A percentile compares a stretch with the other conserved stretches of the same genome.
Evolutionary conservation across 2,113 vertebrate species (phyloP).

Genomic region (Zosterops japonicus): DNA sequence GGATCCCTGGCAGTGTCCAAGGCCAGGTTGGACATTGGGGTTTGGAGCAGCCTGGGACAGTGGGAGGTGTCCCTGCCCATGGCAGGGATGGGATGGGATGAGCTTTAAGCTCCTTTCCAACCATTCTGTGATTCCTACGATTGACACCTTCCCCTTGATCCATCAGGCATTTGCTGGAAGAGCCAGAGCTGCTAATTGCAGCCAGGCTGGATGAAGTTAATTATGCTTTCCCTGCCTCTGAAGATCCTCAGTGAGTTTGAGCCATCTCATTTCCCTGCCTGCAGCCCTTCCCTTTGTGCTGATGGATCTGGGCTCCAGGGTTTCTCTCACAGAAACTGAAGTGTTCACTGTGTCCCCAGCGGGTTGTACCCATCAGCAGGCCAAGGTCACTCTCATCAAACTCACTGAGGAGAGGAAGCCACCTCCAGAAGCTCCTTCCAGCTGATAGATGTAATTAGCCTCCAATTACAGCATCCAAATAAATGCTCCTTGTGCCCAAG

Average conservation of each 20-base stretch:
- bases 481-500: neutral
- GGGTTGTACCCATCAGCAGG: neutral
- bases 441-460: neutral
- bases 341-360: neutral
- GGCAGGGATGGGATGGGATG: neutral
- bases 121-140: neutral
- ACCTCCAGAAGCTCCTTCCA: neutral
- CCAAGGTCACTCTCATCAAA: neutral
- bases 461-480: neutral
- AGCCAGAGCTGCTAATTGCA: neutral
- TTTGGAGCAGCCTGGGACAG: neutral
- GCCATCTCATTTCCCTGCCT: neutral
- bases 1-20: neutral
- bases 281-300: neutral
- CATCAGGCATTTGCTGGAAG: neutral
- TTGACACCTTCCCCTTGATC: neutral
- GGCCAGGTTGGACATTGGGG: rapidly evolving
- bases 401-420: neutral
- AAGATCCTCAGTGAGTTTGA: neutral
- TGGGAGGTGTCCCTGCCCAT: neutral
- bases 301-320: neutral
- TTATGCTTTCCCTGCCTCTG: neutral
- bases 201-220: neutral
- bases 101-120: neutral
- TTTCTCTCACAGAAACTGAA: neutral